Evolutionary conservation across 30 jellyfish, hydroid and myxozoan species (phyloP).

Genomic region (Turritopsis dohrnii): DNA sequence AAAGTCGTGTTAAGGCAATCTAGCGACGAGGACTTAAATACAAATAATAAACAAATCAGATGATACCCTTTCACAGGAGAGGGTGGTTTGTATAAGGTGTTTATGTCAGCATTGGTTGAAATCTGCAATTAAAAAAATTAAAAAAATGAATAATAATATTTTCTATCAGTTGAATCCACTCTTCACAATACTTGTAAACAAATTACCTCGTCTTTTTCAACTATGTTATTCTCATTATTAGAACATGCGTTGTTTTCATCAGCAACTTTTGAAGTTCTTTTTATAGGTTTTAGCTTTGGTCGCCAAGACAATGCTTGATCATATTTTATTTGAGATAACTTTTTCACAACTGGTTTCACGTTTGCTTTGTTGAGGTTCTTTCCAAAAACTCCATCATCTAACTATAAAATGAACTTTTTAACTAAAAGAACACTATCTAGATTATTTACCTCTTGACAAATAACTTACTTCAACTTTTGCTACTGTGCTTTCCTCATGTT

Average conservation of each 20-base stretch:
- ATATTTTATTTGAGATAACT: neutral
- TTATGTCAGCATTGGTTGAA: neutral
- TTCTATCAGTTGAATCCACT: neutral
- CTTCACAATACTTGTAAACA: neutral
- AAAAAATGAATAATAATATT: neutral
- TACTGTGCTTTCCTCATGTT: neutral
- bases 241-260: neutral
- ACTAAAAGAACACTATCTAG: no score
- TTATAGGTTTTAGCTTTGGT: slow-evolving; percentile 15
- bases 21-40: neutral
- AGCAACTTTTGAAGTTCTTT: neutral
- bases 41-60: neutral
- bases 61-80: neutral
- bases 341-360: neutral
- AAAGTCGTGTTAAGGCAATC: no score
- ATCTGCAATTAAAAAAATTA: neutral
- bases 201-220: neutral
- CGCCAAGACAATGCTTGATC: slow-evolving; percentile 30
- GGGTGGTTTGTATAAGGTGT: neutral
- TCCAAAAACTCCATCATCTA: slow-evolving; percentile 73
- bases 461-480: neutral
- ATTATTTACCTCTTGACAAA: no score
- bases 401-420: neutral
- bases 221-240: neutral
- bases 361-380: slow-evolving; percentile 33